phyloP scores from a whole-genome alignment of 2,797 vertebrate species.

The Acanthopagrus latus region DNA sequence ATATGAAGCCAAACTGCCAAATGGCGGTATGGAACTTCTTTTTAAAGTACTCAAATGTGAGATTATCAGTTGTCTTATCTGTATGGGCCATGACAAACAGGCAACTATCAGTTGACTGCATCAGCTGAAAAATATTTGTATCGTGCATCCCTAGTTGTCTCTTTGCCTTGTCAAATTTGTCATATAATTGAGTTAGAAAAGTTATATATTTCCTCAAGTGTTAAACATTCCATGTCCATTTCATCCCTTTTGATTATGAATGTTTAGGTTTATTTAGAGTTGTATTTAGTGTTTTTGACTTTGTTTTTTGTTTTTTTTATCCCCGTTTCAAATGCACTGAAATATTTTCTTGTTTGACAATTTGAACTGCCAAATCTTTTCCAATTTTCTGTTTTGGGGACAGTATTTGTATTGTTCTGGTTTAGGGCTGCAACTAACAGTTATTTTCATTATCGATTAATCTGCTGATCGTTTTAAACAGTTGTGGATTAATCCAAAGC shows the following conservation, averaged over 20 bases:
- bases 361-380: conserved; percentile 7
- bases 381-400: neutral
- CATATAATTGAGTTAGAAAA: neutral
- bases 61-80: too few relatives aligned
- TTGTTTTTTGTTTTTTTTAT: conserved; percentile 21
- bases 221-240: conserved; percentile 11
- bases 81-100: too few relatives aligned
- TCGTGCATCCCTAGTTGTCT: too few relatives aligned
- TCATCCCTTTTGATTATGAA: neutral
- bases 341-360: conserved; percentile 6
- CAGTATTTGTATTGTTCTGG: conserved; percentile 19
- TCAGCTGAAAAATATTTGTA: too few relatives aligned
- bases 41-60: too few relatives aligned
- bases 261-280: conserved; percentile 9
- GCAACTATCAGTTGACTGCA: too few relatives aligned
- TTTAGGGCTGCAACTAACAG: too few relatives aligned
- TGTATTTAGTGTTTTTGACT: neutral
- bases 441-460: too few relatives aligned
- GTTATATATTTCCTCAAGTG: neutral
- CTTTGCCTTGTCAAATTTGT: neutral
- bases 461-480: too few relatives aligned
- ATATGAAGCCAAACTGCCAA: too few relatives aligned
- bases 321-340: conserved; percentile 40
- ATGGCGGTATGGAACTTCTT: too few relatives aligned
- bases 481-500: too few relatives aligned